A percentile compares a stretch with the other conserved stretches of the same genome.
These are phyloP conservation scores for Epinotia demarniana DNA, from an alignment of 2,888 invertebrate genomes.

Conservation along the genomic window DNA sequence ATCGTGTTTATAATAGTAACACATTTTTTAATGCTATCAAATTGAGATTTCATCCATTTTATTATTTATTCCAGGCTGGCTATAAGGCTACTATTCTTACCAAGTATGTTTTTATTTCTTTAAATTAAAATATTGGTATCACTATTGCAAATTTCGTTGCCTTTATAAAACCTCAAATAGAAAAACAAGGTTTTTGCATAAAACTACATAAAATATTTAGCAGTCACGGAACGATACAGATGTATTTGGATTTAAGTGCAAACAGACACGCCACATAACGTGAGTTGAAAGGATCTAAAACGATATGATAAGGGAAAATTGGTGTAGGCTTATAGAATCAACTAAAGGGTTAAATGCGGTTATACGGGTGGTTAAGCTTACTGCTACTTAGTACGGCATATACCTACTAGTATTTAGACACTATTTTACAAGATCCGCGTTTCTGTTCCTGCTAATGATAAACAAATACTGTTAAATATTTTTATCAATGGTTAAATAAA, in stretches of 20 bases:
- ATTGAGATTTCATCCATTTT: too few relatives aligned
- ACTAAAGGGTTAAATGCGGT: background rate
- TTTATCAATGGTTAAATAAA: too few relatives aligned
- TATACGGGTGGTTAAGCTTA: background rate
- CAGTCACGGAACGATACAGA: slow-evolving; percentile 41
- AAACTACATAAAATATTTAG: slow-evolving; percentile 30
- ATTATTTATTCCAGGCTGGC: too few relatives aligned
- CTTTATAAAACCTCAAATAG: slow-evolving; percentile 1
- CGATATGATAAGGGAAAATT: slow-evolving; percentile 18
- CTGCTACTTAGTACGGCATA: too few relatives aligned
- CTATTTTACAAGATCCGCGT: too few relatives aligned
- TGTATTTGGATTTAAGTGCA: slow-evolving; percentile 37
- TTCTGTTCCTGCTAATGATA: too few relatives aligned
- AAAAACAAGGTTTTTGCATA: slow-evolving; percentile 35
- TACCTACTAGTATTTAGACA: too few relatives aligned
- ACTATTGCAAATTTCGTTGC: background rate
- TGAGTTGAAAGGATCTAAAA: slow-evolving; percentile 28
- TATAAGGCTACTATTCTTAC: background rate
- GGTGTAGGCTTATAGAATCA: slow-evolving; percentile 16
- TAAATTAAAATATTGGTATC: background rate
- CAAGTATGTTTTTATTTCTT: background rate
- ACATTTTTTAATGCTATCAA: too few relatives aligned
- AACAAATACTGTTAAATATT: too few relatives aligned
- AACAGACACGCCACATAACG: slow-evolving; percentile 38
- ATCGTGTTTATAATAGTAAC: too few relatives aligned